These are phyloP conservation scores for Larimichthys polyactis DNA, from an alignment of 2,113 vertebrate species.

Conservation along the genomic window DNA sequence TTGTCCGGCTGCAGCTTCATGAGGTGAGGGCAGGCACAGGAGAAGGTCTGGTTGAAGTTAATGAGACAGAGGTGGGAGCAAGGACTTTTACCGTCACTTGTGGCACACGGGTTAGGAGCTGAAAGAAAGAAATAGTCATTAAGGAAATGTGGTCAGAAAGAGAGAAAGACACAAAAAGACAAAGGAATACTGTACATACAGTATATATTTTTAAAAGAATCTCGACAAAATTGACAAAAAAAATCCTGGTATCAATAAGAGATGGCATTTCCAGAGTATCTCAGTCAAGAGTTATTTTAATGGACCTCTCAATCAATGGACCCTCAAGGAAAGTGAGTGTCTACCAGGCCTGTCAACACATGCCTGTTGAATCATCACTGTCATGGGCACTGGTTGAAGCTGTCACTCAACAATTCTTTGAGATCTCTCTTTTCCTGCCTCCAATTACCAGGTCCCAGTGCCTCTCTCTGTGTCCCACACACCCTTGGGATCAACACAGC, in stretches of 20 bases:
- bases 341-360: conserved; percentile 30
- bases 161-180: not conserved
- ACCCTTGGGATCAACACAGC: conserved; percentile 23
- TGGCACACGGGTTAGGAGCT: conserved; percentile 95
- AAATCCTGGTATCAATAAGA: not conserved
- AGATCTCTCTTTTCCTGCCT: conserved; percentile 28
- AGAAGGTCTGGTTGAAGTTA: conserved; percentile 95
- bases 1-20: conserved; percentile 95
- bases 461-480: conserved; percentile 11
- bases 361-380: conserved; percentile 45
- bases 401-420: conserved; percentile 57
- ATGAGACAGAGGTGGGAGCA: conserved; percentile 98
- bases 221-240: not conserved
- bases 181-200: not conserved
- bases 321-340: conserved; percentile 5
- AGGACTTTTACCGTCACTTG: conserved; percentile 88
- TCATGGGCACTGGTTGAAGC: conserved; percentile 51
- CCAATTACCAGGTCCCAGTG: conserved; percentile 14
- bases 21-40: conserved; percentile 97
- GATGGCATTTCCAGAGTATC: conserved; percentile 18
- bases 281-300: conserved; percentile 18
- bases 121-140: conserved; percentile 23
- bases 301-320: conserved; percentile 11
- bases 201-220: not conserved
- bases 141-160: not conserved